Conservation (phyloP, 2,888 invertebrate genomes). For the Catocala nupta region DNA sequence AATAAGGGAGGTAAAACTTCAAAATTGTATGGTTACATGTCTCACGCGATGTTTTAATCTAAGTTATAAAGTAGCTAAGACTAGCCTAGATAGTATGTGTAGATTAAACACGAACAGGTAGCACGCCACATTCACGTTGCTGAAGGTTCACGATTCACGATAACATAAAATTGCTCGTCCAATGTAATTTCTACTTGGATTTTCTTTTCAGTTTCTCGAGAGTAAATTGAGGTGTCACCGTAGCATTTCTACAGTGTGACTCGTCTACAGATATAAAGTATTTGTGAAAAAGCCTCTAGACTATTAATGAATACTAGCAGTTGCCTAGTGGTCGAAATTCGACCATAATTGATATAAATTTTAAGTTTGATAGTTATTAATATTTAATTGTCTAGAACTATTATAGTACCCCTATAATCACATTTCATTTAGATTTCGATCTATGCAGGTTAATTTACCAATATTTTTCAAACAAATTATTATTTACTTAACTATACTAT, state of each 20-base stretch:
- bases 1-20: constrained; percentile 21
- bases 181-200: not conserved
- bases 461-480: too few species aligned
- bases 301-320: too few species aligned
- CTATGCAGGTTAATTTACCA: too few species aligned
- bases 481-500: too few species aligned
- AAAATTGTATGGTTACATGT: constrained; percentile 36
- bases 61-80: constrained; percentile 37
- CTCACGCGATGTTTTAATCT: constrained; percentile 47
- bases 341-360: too few species aligned
- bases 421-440: too few species aligned
- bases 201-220: not conserved
- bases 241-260: not conserved
- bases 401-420: too few species aligned
- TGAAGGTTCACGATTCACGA: constrained; percentile 22
- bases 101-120: constrained; percentile 34
- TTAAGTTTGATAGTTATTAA: too few species aligned
- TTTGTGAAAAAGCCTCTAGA: not conserved
- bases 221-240: not conserved
- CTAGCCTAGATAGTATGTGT: constrained; percentile 23
- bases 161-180: constrained; percentile 19
- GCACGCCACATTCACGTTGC: constrained; percentile 37
- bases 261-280: not conserved
- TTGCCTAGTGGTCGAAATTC: too few species aligned
- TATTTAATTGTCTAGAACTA: too few species aligned